Evolutionary conservation across 2,888 invertebrate genomes (phyloP).

Genomic region (Drosophila mimetica): DNA sequence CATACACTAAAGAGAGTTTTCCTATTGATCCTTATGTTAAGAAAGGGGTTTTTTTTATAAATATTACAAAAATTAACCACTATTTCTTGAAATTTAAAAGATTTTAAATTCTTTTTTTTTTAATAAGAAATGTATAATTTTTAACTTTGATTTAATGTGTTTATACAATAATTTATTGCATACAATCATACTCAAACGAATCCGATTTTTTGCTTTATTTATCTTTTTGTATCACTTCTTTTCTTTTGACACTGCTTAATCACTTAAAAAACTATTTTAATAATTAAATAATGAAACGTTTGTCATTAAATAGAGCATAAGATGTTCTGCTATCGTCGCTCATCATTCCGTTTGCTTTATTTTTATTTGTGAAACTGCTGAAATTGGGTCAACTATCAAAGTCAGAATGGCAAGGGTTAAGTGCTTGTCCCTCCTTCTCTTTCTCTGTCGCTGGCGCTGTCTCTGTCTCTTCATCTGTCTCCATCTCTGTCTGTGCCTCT

Average conservation of each 20-base stretch:
- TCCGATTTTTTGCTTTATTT: too few relatives aligned
- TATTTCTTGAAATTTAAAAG: too few relatives aligned
- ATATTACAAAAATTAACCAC: too few relatives aligned
- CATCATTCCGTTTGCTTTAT: constrained; percentile 38
- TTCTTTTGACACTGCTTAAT: neutral
- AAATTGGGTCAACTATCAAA: constrained; percentile 79
- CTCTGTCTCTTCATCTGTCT: constrained; percentile 12
- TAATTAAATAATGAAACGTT: neutral
- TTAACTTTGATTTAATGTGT: too few relatives aligned
- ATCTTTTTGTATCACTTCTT: too few relatives aligned
- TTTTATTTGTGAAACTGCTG: constrained; percentile 58
- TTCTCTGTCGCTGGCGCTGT: constrained; percentile 13
- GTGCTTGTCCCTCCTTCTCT: constrained; percentile 50
- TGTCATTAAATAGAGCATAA: constrained; percentile 17
- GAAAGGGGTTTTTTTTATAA: too few relatives aligned
- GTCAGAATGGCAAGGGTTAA: constrained; percentile 75
- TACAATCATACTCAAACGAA: too few relatives aligned
- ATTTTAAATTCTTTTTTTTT: too few relatives aligned
- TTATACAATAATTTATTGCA: too few relatives aligned
- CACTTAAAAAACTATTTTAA: neutral
- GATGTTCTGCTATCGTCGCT: constrained; percentile 2
- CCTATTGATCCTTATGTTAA: too few relatives aligned
- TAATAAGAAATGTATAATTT: too few relatives aligned
- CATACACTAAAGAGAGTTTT: too few relatives aligned
- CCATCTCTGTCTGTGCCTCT: constrained; percentile 22